phyloP scores from a whole-genome alignment of 2,797 vertebrate genomes.

The Toxotes lorentzi region DNA sequence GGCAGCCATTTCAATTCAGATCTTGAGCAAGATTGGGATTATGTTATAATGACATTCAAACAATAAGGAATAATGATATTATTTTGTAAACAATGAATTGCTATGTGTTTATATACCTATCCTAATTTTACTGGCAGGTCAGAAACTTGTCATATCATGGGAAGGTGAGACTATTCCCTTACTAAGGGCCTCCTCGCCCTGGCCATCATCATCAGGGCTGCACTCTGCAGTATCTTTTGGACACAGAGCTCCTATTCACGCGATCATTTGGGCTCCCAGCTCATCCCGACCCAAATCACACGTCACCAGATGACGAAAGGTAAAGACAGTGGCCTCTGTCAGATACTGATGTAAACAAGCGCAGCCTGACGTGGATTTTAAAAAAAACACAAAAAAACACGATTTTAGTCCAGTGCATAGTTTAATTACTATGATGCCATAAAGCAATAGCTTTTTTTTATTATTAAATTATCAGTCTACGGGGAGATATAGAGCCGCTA shows the following conservation, averaged over 20 bases:
- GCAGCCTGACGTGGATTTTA: slow-evolving; percentile 41
- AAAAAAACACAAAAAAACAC: background rate
- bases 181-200: slow-evolving; percentile 37
- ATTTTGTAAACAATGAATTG: background rate
- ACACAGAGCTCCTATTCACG: slow-evolving; percentile 42
- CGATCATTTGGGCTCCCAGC: slow-evolving; percentile 39
- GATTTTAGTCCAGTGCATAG: slow-evolving; percentile 36
- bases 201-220: slow-evolving; percentile 14
- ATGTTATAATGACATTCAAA: background rate
- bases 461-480: background rate
- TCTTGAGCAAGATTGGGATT: background rate
- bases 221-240: slow-evolving; percentile 33
- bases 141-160: slow-evolving; percentile 17
- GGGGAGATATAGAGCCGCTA: background rate
- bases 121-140: background rate
- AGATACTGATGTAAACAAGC: slow-evolving; percentile 53
- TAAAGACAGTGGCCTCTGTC: slow-evolving; percentile 30
- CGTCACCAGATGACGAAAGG: slow-evolving; percentile 70
- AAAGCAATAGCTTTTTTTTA: background rate
- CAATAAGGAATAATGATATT: background rate
- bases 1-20: background rate
- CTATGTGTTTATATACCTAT: background rate
- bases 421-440: background rate
- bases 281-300: slow-evolving; percentile 58
- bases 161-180: background rate